These are phyloP conservation scores for Drosophila neotestacea DNA, from an alignment of 2,888 invertebrate species.

Conservation along the genomic window DNA sequence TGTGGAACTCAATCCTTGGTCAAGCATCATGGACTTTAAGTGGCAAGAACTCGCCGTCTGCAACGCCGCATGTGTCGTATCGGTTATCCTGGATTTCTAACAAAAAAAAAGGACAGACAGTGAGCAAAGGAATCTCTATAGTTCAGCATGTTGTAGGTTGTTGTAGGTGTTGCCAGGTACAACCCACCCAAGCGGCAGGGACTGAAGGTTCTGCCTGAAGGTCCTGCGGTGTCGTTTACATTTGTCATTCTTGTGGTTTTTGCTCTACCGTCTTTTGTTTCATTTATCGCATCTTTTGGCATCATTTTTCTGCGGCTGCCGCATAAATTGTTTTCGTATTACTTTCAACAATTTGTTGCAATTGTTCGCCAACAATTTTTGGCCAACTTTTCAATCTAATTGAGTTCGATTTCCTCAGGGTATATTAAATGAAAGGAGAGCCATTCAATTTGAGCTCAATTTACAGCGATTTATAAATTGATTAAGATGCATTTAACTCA, in stretches of 20 bases:
- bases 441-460: slow-evolving; percentile 24
- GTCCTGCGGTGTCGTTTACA: slow-evolving; percentile 66
- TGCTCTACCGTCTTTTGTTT: slow-evolving; percentile 47
- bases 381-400: slow-evolving; percentile 33
- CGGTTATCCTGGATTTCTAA: slow-evolving; percentile 26
- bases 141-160: slow-evolving; percentile 15
- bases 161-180: slow-evolving; percentile 72
- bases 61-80: slow-evolving; percentile 71
- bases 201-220: slow-evolving; percentile 12
- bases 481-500: not conserved
- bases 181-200: slow-evolving; percentile 58
- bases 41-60: slow-evolving; percentile 63
- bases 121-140: slow-evolving; percentile 44
- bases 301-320: slow-evolving; percentile 27
- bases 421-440: slow-evolving; percentile 30
- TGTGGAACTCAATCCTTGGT: slow-evolving; percentile 59
- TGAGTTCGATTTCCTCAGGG: slow-evolving; percentile 16
- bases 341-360: slow-evolving; percentile 55
- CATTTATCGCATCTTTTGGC: slow-evolving; percentile 26
- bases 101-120: slow-evolving; percentile 23
- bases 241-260: slow-evolving; percentile 74
- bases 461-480: slow-evolving; percentile 8
- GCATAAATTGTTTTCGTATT: slow-evolving; percentile 62
- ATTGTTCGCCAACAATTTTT: slow-evolving; percentile 42
- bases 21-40: slow-evolving; percentile 70